These are phyloP conservation scores for Synanthedon myopaeformis DNA, from an alignment of 2,888 invertebrate genomes.

Conservation along the genomic window DNA sequence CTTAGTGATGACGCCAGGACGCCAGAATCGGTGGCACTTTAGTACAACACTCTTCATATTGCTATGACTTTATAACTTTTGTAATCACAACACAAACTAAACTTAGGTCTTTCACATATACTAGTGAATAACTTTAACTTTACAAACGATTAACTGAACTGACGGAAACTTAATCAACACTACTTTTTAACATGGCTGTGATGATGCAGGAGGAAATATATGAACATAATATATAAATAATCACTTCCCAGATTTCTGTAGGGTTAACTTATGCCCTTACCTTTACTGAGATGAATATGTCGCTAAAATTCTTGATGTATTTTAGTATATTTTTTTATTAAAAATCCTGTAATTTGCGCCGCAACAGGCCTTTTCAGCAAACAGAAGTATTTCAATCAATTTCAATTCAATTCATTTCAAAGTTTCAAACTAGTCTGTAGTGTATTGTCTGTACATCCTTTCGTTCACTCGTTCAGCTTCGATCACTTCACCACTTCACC, in stretches of 20 bases:
- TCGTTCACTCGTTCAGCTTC: too few relatives aligned
- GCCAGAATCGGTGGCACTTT: conserved; percentile 68
- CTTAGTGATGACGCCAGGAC: conserved; percentile 64
- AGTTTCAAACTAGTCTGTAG: too few relatives aligned
- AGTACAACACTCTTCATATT: conserved; percentile 64
- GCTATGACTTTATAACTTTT: conserved; percentile 60
- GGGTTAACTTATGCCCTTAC: conserved; percentile 69
- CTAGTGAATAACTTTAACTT: conserved; percentile 66
- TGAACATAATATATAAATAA: conserved; percentile 62
- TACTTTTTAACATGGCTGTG: conserved; percentile 68
- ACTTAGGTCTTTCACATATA: conserved; percentile 67
- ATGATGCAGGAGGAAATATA: conserved; percentile 66
- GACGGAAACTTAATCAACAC: conserved; percentile 67
- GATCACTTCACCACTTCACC: too few relatives aligned
- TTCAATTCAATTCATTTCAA: too few relatives aligned
- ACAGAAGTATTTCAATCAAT: too few relatives aligned
- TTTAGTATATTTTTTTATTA: conserved; percentile 32
- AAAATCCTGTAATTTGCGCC: conserved; percentile 53
- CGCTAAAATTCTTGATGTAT: conserved; percentile 58
- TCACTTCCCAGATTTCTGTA: conserved; percentile 63
- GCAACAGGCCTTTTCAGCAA: conserved; percentile 31
- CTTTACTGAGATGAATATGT: conserved; percentile 64
- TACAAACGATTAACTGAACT: conserved; percentile 57
- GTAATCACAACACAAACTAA: conserved; percentile 66
- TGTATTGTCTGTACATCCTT: too few relatives aligned